Evolutionary conservation across 2,888 invertebrate genomes (phyloP), one percentile per base, ranked within the genome.

Genomic region (Synergus laeviventris): DNA sequence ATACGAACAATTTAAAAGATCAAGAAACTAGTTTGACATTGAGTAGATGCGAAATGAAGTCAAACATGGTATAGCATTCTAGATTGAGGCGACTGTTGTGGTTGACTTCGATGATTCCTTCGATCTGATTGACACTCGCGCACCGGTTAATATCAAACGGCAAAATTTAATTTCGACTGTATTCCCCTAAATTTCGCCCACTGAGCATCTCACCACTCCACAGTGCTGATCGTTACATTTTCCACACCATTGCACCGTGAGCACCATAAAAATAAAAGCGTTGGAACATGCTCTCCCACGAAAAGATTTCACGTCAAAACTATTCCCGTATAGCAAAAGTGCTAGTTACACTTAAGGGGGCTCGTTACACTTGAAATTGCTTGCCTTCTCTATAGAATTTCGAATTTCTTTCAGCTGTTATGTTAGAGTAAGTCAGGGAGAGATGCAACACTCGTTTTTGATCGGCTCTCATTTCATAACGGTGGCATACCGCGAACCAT

Each of bases 71-170:
- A 18, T n/a, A 49, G n/a, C n/a, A 49, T 49, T 49, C 9, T 2
- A 49, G n/a, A 49, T 73, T 70, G 76, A 76, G 56, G 45, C 56
- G 74, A 76, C 76, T 73, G 73, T 74, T 61, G 66, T 61, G 60
- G 73, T 74, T 59, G 74, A 79, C 76, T 78, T 74, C 61, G 56
- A 31, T 49, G 18, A 76, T 14, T 73, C 70, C 39, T 79, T 75
- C 76, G 77, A 76, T 73, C 59, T 49, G 60, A 38, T 79, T 70
- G 66, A 61, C 36, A 39, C 61, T n/a, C 39, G 16, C 61, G 39
- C 39, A 21, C 59, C 64, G 21, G 60, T 18, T 49, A 9, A 14
- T 8, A n/a, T n/a, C n/a, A n/a, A n/a, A 14, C n/a, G 56, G 38
- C 60, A 59, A 42, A 60, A 74, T 60, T 75, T 74, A 66, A 56